Percentiles rank a stretch among this genome's conserved stretches.
Evolutionary conservation across 2,113 vertebrate genomes (phyloP).

Genomic region (Ceyx melanurus): DNA sequence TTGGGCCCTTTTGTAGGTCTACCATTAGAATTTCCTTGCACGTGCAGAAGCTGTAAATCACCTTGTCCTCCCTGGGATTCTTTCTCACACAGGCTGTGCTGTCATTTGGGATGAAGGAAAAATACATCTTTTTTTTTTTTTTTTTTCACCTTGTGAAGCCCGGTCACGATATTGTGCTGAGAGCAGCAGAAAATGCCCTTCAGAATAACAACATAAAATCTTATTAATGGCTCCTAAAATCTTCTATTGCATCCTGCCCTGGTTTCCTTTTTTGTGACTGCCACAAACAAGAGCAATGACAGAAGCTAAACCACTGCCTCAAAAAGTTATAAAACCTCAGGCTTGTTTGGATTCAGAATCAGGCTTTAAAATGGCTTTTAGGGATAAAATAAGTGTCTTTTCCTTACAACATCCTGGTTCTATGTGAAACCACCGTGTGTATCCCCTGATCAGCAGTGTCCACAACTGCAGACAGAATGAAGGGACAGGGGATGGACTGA

Average conservation of each 20-base stretch:
- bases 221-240: slow-evolving; percentile 40
- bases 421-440: neutral
- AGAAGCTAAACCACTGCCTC: neutral
- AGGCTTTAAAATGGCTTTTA: neutral
- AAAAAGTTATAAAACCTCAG: neutral
- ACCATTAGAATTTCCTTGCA: neutral
- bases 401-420: neutral
- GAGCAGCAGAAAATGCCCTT: slow-evolving; percentile 49
- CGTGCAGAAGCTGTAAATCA: neutral
- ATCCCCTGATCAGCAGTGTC: neutral
- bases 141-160: slow-evolving; percentile 7
- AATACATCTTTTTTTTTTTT: neutral
- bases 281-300: neutral
- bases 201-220: slow-evolving; percentile 32
- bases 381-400: neutral
- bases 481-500: neutral
- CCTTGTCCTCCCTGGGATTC: neutral
- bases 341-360: neutral
- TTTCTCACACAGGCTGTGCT: neutral
- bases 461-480: neutral
- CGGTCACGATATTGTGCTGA: slow-evolving; percentile 37
- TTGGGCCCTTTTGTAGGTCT: neutral
- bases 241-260: neutral
- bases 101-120: slow-evolving; percentile 1
- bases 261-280: neutral